These are phyloP conservation scores for Plemyria rubiginata DNA, from an alignment of 2,888 invertebrate species.

Conservation along the genomic window DNA sequence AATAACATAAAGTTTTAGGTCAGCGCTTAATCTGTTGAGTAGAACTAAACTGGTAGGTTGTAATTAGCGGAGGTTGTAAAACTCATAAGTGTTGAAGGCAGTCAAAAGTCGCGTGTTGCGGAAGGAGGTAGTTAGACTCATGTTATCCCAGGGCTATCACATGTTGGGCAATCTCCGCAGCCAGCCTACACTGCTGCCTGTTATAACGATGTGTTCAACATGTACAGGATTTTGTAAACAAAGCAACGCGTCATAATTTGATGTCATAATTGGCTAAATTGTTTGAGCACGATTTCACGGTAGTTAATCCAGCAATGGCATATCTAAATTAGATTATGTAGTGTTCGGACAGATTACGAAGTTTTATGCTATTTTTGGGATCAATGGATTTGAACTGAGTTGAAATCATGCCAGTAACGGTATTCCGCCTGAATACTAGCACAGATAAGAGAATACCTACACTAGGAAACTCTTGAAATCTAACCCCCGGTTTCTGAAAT, in stretches of 20 bases:
- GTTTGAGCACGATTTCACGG: conserved; percentile 41
- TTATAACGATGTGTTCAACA: conserved; percentile 31
- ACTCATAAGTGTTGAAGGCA: conserved; percentile 57
- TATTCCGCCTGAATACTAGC: neutral
- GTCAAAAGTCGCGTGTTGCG: conserved; percentile 70
- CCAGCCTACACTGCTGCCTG: conserved; percentile 26
- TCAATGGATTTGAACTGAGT: conserved; percentile 8
- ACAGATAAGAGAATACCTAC: neutral
- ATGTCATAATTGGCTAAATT: conserved; percentile 42
- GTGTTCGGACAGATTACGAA: conserved; percentile 12
- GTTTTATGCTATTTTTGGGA: conserved; percentile 9
- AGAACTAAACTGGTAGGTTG: conserved; percentile 47
- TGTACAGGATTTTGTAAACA: conserved; percentile 40
- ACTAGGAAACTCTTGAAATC: neutral
- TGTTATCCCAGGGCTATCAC: conserved; percentile 77
- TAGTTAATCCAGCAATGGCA: conserved; percentile 34
- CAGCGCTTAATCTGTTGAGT: conserved; percentile 42
- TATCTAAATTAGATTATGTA: conserved; percentile 35
- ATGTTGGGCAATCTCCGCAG: conserved; percentile 59
- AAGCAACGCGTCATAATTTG: conserved; percentile 35
- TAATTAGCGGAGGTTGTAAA: conserved; percentile 66
- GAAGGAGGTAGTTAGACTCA: conserved; percentile 70
- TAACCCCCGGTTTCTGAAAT: no score
- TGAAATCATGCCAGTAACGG: conserved; percentile 11
- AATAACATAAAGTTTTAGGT: conserved; percentile 39